Percentiles rank a stretch among this genome's conserved stretches.
phyloP scores from a whole-genome alignment of 2,888 invertebrate species.

The Eupsilia transversa region DNA sequence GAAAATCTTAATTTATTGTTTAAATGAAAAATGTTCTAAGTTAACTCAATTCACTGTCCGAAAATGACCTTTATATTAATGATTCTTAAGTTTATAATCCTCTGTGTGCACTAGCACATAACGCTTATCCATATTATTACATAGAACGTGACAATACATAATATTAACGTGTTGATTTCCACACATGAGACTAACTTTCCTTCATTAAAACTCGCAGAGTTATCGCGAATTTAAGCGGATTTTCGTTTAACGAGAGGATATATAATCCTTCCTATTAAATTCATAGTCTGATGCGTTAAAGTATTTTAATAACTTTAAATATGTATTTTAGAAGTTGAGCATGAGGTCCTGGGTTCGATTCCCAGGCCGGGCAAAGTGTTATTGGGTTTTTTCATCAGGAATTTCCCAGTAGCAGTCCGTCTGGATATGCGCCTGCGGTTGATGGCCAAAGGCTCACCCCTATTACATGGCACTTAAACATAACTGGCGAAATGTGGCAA shows the following conservation, averaged over 20 bases:
- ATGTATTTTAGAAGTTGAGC: not conserved
- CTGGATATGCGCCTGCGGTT: too few species aligned
- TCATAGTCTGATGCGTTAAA: conserved; percentile 1
- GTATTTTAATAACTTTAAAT: conserved; percentile 6
- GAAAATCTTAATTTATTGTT: not conserved
- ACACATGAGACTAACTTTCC: conserved; percentile 1
- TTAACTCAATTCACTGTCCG: too few species aligned
- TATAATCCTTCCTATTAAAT: conserved; percentile 23
- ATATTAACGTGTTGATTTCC: conserved; percentile 13
- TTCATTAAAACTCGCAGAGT: conserved; percentile 31
- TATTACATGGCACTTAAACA: too few species aligned
- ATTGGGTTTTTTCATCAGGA: too few species aligned
- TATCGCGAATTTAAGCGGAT: conserved; percentile 10
- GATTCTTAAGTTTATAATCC: conserved; percentile 1
- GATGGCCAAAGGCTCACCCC: too few species aligned
- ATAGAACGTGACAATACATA: conserved; percentile 45
- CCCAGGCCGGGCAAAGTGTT: too few species aligned
- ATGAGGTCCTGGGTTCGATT: too few species aligned
- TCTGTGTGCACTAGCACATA: not conserved
- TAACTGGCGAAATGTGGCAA: too few species aligned
- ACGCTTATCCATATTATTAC: not conserved
- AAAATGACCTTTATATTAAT: conserved; percentile 14
- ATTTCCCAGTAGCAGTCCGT: too few species aligned
- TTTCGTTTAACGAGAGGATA: not conserved
- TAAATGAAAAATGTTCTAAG: not conserved